A percentile compares a stretch with the other conserved stretches of the same genome.
Conservation (phyloP, 2,888 invertebrate species). For the Onchidella celtica region DNA sequence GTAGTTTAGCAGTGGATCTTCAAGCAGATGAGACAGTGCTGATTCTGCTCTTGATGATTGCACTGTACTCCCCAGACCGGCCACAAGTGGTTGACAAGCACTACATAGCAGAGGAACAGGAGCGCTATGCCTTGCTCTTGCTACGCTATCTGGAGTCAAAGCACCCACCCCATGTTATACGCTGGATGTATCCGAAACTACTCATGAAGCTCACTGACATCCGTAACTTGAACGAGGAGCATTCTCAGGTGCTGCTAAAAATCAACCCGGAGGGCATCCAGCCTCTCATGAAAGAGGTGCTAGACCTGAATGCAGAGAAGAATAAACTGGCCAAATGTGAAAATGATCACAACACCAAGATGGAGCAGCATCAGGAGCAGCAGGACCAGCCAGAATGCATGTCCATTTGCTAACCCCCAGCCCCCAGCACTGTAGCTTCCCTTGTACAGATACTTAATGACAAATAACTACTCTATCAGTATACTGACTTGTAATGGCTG, state of each 20-base stretch:
- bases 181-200: conserved; percentile 81
- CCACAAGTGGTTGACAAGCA: conserved; percentile 83
- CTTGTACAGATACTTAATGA: background rate
- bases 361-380: conserved; percentile 34
- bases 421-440: background rate
- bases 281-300: conserved; percentile 96
- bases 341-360: conserved; percentile 30
- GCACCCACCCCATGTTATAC: conserved; percentile 70
- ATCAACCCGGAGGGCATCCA: conserved; percentile 96
- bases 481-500: background rate
- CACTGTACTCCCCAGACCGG: conserved; percentile 93
- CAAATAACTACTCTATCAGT: background rate
- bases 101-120: conserved; percentile 78
- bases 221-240: conserved; percentile 93
- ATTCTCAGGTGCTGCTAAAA: conserved; percentile 94
- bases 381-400: conserved; percentile 42
- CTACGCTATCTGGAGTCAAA: conserved; percentile 77
- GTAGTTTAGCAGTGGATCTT: conserved; percentile 88
- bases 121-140: conserved; percentile 78
- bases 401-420: conserved; percentile 47
- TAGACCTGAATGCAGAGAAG: conserved; percentile 85
- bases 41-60: conserved; percentile 94
- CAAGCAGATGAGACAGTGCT: conserved; percentile 94
- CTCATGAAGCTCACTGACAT: conserved; percentile 96
- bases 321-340: conserved; percentile 45